A percentile compares a stretch with the other conserved stretches of the same genome.
These are phyloP conservation scores for Phrynosoma blainvillii DNA, from an alignment of 2,113 vertebrate genomes.

Conservation along the genomic window DNA sequence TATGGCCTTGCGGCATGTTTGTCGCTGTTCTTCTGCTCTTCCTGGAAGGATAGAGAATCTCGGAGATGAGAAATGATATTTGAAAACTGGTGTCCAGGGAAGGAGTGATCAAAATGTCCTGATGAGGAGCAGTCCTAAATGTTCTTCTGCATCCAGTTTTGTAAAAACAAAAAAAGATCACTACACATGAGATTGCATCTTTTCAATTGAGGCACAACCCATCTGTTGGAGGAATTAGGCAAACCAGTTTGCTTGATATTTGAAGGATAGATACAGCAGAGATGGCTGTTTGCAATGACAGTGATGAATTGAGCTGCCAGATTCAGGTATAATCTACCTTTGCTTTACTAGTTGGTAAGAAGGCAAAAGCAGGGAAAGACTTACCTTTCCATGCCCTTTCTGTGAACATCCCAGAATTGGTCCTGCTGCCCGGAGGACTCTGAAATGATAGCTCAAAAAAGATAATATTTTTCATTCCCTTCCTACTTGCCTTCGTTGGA, in stretches of 20 bases:
- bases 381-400: not conserved
- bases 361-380: too few species aligned
- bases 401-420: not conserved
- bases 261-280: not conserved
- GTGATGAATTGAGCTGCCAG: not conserved
- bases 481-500: too few species aligned
- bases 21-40: not conserved
- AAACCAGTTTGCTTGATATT: too few species aligned
- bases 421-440: too few species aligned
- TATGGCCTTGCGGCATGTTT: not conserved
- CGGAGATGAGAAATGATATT: not conserved
- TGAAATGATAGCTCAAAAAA: too few species aligned
- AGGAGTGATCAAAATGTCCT: not conserved
- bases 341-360: not conserved
- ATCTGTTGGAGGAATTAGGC: not conserved
- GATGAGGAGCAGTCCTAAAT: not conserved
- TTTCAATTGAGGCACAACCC: too few species aligned
- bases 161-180: too few species aligned
- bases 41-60: not conserved
- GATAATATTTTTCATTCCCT: too few species aligned
- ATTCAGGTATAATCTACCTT: not conserved
- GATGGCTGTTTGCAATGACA: not conserved
- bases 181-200: too few species aligned
- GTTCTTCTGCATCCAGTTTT: not conserved
- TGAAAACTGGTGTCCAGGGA: not conserved